Base-by-base conservation (phyloP, 2,113 vertebrate genomes). In the Neodontobutis hainanensis region DNA sequence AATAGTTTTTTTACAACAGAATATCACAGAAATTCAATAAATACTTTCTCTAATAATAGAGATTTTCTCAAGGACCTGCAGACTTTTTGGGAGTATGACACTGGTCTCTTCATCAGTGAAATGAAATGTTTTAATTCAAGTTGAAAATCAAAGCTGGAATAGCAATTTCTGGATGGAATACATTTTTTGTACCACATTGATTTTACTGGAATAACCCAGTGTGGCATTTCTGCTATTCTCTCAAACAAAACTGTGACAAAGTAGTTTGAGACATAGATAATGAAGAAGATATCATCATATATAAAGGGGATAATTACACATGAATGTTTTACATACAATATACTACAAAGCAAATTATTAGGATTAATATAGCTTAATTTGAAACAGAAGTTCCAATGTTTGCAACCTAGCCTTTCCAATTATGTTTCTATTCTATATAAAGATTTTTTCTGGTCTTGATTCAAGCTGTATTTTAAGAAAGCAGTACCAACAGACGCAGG, bases 1-100 rank as follows among this genome's bases (percentile, higher is more conserved):
- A 89, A 69, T 34, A 44, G 58, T 47, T 70, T 71, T 49, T 65
- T 74, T 36, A 77, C 32, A 65, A 77, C 42, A 40, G 35, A 8
- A 66, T 63, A 74, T 71, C 75, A 64, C 43, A 11, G 34, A 61
- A 8, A 70, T 3, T 43, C 12, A 14, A 58, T 67, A 44, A 8
- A 78, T 11, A 14, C 5, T 0, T 8, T 12, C 6, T 8, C 11
- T 16, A 45, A 15, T 45, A n/a, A 45, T 43, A 34, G 32, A 15
- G 9, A 32, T 16, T 70, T 64, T 10, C 42, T 40, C 14, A 32
- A 53, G 15, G 32, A 49, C 46, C 19, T 5, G 12, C 27, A 4
- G 19, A 40, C 15, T 44, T 59, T 70, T 34, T 19, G 8, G 44
- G 15, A 47, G 42, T 64, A 51, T 73, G 62, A 56, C 11, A 16